Conservation (phyloP, 1,140 invertebrate species). For the Dinoponera quadriceps region DNA sequence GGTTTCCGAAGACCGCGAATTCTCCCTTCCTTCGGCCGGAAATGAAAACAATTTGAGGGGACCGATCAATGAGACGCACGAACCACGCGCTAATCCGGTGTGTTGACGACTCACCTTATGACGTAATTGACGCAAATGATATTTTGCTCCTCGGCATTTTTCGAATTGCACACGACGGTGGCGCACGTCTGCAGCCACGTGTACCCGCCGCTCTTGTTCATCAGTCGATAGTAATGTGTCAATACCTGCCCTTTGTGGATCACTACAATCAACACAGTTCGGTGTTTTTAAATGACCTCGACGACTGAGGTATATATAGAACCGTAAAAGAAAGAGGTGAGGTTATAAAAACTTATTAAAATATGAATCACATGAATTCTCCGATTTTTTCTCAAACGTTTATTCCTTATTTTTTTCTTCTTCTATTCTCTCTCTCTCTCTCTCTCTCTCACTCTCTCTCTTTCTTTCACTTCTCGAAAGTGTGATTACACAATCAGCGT, state of each 20-base stretch:
- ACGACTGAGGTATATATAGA: not conserved
- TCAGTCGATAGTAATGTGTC: slow-evolving; percentile 97
- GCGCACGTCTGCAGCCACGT: slow-evolving; percentile 98
- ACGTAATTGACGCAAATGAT: slow-evolving; percentile 99
- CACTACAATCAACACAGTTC: slow-evolving; percentile 88
- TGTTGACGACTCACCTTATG: slow-evolving; percentile 91
- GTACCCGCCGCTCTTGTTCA: slow-evolving; percentile 98
- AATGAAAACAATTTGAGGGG: too few species aligned
- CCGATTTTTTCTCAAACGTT: not conserved
- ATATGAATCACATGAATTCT: not conserved
- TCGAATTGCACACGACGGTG: slow-evolving; percentile 97
- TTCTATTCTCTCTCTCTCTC: too few species aligned
- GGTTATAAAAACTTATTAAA: too few species aligned
- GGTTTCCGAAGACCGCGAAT: too few species aligned
- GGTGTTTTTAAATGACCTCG: not conserved
- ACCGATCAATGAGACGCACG: too few species aligned
- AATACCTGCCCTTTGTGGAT: slow-evolving; percentile 98
- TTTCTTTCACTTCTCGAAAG: not conserved
- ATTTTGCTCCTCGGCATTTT: slow-evolving; percentile 98
- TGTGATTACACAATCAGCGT: slow-evolving; percentile 19
- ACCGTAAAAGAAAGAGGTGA: too few species aligned
- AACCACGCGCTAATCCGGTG: not conserved
- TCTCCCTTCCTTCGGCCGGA: too few species aligned
- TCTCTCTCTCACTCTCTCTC: too few species aligned
- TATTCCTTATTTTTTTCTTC: not conserved